Percentiles rank a stretch among this genome's conserved stretches.
phyloP scores from a whole-genome alignment of 2,113 vertebrate genomes.

The Crypturellus undulatus region DNA sequence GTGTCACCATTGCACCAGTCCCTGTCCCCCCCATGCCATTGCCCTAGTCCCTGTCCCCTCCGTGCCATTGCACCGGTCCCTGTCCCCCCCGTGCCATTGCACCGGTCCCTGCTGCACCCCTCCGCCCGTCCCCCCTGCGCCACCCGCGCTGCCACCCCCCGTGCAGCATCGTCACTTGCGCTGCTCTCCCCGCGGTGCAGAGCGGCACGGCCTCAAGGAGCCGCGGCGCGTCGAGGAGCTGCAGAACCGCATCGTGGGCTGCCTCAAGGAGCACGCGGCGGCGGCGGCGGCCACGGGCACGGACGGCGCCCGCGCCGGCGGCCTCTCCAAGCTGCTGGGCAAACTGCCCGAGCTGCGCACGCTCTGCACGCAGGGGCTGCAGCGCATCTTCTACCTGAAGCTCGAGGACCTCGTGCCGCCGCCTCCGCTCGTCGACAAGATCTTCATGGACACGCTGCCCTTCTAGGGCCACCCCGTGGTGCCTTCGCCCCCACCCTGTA shows the following conservation, averaged over 20 bases:
- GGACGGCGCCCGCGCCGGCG: constrained; percentile 78
- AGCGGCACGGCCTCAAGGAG: constrained; percentile 92
- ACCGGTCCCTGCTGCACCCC: too few relatives aligned
- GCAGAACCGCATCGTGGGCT: constrained; percentile 90
- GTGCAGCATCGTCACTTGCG: too few relatives aligned
- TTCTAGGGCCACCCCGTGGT: constrained; percentile 80
- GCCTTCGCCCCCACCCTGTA: not conserved
- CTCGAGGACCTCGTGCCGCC: constrained; percentile 92
- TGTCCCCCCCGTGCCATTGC: too few relatives aligned
- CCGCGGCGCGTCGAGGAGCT: constrained; percentile 90
- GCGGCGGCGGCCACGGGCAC: constrained; percentile 72
- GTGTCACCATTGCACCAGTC: too few relatives aligned
- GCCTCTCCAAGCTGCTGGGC: constrained; percentile 90
- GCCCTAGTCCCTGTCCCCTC: too few relatives aligned
- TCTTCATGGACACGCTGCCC: constrained; percentile 94
- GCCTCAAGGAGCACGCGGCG: constrained; percentile 90
- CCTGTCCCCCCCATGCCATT: too few relatives aligned
- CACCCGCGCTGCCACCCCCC: too few relatives aligned
- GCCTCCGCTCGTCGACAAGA: constrained; percentile 92
- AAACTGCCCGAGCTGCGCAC: constrained; percentile 94
- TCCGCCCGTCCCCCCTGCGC: too few relatives aligned
- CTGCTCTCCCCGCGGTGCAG: constrained; percentile 55
- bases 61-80: fast-evolving
- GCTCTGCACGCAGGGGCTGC: constrained; percentile 92
- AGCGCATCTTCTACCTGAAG: constrained; percentile 97